Base-by-base conservation (phyloP, 2,888 invertebrate species). In the Adela reaumurella region DNA sequence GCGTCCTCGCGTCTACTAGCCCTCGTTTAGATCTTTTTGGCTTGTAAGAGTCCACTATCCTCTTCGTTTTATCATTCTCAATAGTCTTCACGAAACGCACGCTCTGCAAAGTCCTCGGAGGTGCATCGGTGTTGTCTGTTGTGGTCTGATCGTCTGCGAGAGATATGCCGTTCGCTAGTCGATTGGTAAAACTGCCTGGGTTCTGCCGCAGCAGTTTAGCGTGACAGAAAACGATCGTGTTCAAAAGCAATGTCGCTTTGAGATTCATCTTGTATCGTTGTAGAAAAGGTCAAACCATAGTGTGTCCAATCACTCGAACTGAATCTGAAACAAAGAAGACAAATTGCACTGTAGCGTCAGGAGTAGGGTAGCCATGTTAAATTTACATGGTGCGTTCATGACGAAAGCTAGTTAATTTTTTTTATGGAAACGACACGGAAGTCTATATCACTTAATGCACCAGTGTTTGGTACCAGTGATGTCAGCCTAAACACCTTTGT, bases 181-280 rank as follows among this genome's bases (percentile, higher is more conserved):
- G 35, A 35, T 14, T 35, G 3, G 35, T 35, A 35, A 35, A 35
- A 35, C 59, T 56, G 41, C 59, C 61, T 17, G 64, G 68, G 49
- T 68, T 72, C 46, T 59, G 61, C 54, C 68, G 67, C 16, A 72
- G 70, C 49, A 78, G 54, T 59, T 77, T 78, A 20, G 76, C 77
- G 57, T 77, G 70, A 57, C 78, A 76, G 41, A 73, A 58, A 52
- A 74, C 59, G 53, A 74, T 59, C n/a, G 64, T 62, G 56, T 71
- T 68, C 57, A 78, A 59, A 53, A 68, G 63, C 58, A 78, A 56
- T 49, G 71, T 59, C 51, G 67, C 58, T 62, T 66, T 68, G 50
- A 74, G 56, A 61, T 70, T 65, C 74, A 76, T 78, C 61, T 64
- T 72, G 17, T n/a, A n/a, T n/a, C n/a, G n/a, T n/a, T n/a, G n/a